A percentile compares a stretch with the other conserved stretches of the same genome.
phyloP scores from a whole-genome alignment of 2,888 invertebrate genomes.

The Erynnis tages region DNA sequence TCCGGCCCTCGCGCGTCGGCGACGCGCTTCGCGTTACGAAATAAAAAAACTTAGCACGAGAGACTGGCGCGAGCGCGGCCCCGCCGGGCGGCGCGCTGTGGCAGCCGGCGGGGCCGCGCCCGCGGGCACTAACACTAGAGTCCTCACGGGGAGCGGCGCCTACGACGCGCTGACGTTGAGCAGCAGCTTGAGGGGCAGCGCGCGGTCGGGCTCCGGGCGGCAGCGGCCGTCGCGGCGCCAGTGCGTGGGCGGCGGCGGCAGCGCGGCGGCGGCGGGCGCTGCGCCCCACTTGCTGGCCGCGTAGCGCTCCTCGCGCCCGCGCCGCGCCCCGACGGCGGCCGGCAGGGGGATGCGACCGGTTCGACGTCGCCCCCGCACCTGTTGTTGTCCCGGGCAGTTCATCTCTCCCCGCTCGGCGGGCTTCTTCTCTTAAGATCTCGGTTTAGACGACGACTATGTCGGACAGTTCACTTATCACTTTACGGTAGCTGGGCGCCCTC shows the following conservation, averaged over 20 bases:
- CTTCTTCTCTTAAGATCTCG: conserved; percentile 38
- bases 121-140: conserved; percentile 67
- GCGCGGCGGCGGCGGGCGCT: conserved; percentile 88
- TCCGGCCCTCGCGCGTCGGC: conserved; percentile 14
- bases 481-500: conserved; percentile 49
- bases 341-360: conserved; percentile 47
- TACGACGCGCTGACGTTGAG: conserved; percentile 80
- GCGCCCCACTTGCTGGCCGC: conserved; percentile 92
- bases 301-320: conserved; percentile 61
- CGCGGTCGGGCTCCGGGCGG: conserved; percentile 75
- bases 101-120: conserved; percentile 40
- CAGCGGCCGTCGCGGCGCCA: conserved; percentile 83
- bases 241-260: conserved; percentile 90
- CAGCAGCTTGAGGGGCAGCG: conserved; percentile 83
- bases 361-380: conserved; percentile 53
- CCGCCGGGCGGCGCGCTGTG: conserved; percentile 40
- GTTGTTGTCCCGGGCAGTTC: conserved; percentile 54
- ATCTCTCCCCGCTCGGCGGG: conserved; percentile 43
- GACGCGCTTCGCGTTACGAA: conserved; percentile 62
- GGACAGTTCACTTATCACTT: conserved; percentile 59
- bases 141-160: conserved; percentile 47
- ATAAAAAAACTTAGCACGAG: conserved; percentile 76
- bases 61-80: conserved; percentile 52
- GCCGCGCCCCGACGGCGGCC: conserved; percentile 41
- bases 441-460: conserved; percentile 34